A percentile compares a stretch with the other conserved stretches of the same genome.
These are phyloP conservation scores for Peromyscus maniculatus DNA, from an alignment of 2,113 vertebrate species.

Conservation along the genomic window DNA sequence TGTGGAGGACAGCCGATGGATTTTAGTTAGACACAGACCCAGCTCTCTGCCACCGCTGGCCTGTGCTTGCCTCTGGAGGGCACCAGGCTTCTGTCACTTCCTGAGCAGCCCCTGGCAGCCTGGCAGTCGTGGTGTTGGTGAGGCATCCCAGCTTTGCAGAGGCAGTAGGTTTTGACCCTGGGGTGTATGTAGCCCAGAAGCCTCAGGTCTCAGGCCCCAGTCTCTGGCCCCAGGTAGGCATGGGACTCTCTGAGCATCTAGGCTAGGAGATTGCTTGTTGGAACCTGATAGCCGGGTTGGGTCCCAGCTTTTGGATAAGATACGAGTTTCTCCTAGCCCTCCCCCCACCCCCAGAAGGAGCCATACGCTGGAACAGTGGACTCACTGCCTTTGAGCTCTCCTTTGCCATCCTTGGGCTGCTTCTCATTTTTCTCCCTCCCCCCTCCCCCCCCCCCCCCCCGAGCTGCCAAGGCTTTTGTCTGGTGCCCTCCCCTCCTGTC, in stretches of 20 bases:
- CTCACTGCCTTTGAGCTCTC: background rate
- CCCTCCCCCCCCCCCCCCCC: background rate
- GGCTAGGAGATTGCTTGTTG: background rate
- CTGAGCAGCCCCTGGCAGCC: background rate
- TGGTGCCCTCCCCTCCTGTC: background rate
- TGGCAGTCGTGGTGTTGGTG: background rate
- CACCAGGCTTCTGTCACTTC: background rate
- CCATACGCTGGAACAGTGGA: background rate
- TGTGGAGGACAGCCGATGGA: rapidly evolving
- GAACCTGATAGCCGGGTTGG: background rate
- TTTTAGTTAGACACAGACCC: background rate
- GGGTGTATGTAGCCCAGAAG: background rate
- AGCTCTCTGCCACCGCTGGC: background rate
- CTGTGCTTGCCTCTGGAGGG: background rate
- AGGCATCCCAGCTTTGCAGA: background rate
- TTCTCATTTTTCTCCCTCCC: background rate
- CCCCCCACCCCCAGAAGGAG: background rate
- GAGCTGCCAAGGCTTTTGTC: constrained; percentile 3
- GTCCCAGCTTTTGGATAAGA: background rate
- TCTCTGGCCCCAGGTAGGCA: background rate
- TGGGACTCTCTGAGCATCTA: rapidly evolving
- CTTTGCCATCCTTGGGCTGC: background rate
- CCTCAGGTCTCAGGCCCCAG: background rate
- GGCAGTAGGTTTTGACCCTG: background rate
- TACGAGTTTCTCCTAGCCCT: rapidly evolving